A percentile compares a stretch with the other conserved stretches of the same genome.
phyloP scores from a whole-genome alignment of 1,140 invertebrate genomes.

The Pseudomyrmex cubaensis region DNA sequence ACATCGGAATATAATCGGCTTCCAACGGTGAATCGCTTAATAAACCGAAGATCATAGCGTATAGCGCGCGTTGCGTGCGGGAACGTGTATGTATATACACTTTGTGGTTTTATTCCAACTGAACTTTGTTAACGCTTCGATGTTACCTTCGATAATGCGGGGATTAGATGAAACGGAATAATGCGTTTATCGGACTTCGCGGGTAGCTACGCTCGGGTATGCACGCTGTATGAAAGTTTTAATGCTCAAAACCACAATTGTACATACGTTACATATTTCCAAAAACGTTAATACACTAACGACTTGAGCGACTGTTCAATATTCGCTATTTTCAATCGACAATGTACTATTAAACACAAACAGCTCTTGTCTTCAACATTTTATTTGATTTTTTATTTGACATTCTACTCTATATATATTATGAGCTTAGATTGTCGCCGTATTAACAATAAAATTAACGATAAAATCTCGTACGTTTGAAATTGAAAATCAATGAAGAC shows the following conservation, averaged over 20 bases:
- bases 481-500: constrained; percentile 18
- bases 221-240: constrained; percentile 4
- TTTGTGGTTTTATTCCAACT: constrained; percentile 41
- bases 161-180: constrained; percentile 39
- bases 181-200: background rate
- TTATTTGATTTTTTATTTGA: no score
- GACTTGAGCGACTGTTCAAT: background rate
- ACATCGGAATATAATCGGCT: constrained; percentile 45
- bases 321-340: background rate
- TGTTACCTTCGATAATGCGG: constrained; percentile 15
- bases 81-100: background rate
- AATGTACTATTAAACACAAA: no score
- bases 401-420: background rate
- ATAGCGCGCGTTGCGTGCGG: background rate
- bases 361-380: no score
- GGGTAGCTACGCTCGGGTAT: background rate
- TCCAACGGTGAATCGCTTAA: constrained; percentile 41
- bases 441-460: background rate
- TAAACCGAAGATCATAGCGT: constrained; percentile 19
- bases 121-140: constrained; percentile 22
- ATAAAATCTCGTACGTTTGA: background rate
- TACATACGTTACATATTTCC: no score
- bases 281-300: constrained; percentile 1
- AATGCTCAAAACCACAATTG: background rate
- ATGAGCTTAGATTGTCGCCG: background rate